phyloP scores from a whole-genome alignment of 2,113 vertebrate genomes.

The Australoheros scitulus region DNA sequence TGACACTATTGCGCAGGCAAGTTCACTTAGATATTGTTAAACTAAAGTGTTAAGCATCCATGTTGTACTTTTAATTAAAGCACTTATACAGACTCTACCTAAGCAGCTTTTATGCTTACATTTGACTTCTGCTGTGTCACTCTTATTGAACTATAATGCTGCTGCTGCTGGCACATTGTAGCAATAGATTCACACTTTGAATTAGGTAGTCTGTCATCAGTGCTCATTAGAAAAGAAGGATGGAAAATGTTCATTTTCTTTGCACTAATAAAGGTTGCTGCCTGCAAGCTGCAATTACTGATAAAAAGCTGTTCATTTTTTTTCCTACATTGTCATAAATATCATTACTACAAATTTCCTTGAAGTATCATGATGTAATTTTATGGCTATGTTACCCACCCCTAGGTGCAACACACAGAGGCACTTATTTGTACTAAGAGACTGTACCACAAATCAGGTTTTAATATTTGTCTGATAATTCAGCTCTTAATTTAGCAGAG shows the following conservation, averaged over 20 bases:
- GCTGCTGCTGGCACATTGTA: neutral
- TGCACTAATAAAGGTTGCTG: neutral
- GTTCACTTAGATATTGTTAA: neutral
- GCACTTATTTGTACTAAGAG: neutral
- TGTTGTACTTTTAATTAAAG: neutral
- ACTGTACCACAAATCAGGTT: neutral
- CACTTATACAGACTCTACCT: neutral
- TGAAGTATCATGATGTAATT: neutral
- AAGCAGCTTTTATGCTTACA: neutral
- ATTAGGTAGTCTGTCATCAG: neutral
- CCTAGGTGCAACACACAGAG: neutral
- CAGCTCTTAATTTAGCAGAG: neutral
- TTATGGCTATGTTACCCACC: neutral
- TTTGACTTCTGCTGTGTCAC: neutral
- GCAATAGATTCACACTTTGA: neutral
- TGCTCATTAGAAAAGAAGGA: neutral
- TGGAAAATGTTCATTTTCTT: neutral
- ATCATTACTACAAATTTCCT: neutral
- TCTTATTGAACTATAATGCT: neutral
- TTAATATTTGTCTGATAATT: neutral
- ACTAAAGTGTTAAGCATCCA: neutral
- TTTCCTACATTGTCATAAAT: neutral
- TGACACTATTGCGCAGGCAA: neutral
- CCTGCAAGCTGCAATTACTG: neutral
- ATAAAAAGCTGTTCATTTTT: neutral